These are phyloP conservation scores for Agrilus mali DNA, from an alignment of 2,888 invertebrate genomes.

Conservation along the genomic window DNA sequence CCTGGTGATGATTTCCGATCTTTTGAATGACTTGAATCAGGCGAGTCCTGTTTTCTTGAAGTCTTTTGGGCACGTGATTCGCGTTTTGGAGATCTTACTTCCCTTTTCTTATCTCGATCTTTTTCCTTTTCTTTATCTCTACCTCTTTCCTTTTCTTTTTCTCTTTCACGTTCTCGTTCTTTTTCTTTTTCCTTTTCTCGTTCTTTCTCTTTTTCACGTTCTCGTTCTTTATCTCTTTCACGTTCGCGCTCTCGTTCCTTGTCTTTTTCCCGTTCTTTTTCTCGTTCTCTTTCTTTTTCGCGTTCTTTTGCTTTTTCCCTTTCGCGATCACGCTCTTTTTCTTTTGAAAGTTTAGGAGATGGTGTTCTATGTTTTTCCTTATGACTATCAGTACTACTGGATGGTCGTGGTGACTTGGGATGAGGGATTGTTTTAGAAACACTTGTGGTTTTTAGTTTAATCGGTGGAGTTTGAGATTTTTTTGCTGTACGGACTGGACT, in stretches of 20 bases:
- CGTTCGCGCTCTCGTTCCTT: constrained; percentile 39
- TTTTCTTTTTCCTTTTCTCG: constrained; percentile 30
- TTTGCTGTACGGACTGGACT: constrained; percentile 24
- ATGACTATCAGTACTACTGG: constrained; percentile 23
- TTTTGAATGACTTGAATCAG: constrained; percentile 31
- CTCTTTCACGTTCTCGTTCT: constrained; percentile 37
- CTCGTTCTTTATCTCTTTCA: constrained; percentile 24
- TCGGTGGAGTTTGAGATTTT: constrained; percentile 32
- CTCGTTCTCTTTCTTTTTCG: constrained; percentile 28
- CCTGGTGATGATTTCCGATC: constrained; percentile 27
- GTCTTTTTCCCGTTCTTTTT: constrained; percentile 35
- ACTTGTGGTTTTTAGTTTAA: constrained; percentile 25
- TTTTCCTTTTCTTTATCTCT: constrained; percentile 22
- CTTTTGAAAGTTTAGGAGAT: constrained; percentile 26
- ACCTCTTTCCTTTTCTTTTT: constrained; percentile 37
- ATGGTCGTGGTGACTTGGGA: constrained; percentile 28
- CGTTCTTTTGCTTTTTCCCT: constrained; percentile 30
- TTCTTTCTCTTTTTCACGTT: constrained; percentile 23
- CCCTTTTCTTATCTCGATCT: constrained; percentile 20
- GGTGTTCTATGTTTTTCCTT: constrained; percentile 32
- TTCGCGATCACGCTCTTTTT: constrained; percentile 31
- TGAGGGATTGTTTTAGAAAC: constrained; percentile 22
- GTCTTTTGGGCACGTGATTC: constrained; percentile 24
- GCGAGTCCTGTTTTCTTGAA: constrained; percentile 30
- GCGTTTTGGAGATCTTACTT: constrained; percentile 29